These are phyloP conservation scores for Macaria liturata DNA, from an alignment of 2,888 invertebrate species.

Conservation along the genomic window DNA sequence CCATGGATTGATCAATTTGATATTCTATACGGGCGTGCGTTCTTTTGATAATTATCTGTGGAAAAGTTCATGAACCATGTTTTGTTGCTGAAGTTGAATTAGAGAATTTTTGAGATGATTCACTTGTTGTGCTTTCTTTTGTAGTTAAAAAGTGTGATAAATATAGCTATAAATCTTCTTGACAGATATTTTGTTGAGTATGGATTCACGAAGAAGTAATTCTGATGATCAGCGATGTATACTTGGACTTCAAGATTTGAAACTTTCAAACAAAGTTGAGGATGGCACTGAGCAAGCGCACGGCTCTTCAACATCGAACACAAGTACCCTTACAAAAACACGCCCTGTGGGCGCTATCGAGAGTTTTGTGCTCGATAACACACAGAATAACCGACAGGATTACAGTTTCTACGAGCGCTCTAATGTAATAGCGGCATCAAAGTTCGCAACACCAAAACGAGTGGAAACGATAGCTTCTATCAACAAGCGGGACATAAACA, in stretches of 20 bases:
- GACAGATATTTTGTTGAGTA: slow-evolving; percentile 27
- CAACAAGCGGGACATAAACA: slow-evolving; percentile 71
- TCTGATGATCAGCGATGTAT: slow-evolving; percentile 75
- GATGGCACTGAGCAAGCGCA: slow-evolving; percentile 80
- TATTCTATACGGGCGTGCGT: not conserved
- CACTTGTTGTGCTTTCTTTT: slow-evolving; percentile 47
- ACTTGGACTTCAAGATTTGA: slow-evolving; percentile 78
- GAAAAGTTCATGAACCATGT: slow-evolving; percentile 14
- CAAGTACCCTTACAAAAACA: slow-evolving; percentile 70
- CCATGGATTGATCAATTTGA: not conserved
- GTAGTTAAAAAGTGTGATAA: slow-evolving; percentile 26
- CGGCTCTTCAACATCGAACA: slow-evolving; percentile 64
- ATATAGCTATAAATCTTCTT: slow-evolving; percentile 2
- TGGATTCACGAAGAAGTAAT: slow-evolving; percentile 74
- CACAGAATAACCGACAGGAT: slow-evolving; percentile 72
- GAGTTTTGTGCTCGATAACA: slow-evolving; percentile 84
- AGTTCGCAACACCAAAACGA: slow-evolving; percentile 90
- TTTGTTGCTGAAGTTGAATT: slow-evolving; percentile 43
- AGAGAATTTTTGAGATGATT: slow-evolving; percentile 58
- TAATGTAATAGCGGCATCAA: slow-evolving; percentile 89
- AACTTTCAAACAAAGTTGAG: slow-evolving; percentile 77
- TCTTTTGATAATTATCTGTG: slow-evolving; percentile 5
- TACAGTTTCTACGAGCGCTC: slow-evolving; percentile 86
- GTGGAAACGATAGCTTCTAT: slow-evolving; percentile 85
- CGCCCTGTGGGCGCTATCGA: slow-evolving; percentile 86